Evolutionary conservation across 2,797 vertebrate species (phyloP), one percentile per base, ranked within the genome.

Genomic region (Pitangus sulphuratus): DNA sequence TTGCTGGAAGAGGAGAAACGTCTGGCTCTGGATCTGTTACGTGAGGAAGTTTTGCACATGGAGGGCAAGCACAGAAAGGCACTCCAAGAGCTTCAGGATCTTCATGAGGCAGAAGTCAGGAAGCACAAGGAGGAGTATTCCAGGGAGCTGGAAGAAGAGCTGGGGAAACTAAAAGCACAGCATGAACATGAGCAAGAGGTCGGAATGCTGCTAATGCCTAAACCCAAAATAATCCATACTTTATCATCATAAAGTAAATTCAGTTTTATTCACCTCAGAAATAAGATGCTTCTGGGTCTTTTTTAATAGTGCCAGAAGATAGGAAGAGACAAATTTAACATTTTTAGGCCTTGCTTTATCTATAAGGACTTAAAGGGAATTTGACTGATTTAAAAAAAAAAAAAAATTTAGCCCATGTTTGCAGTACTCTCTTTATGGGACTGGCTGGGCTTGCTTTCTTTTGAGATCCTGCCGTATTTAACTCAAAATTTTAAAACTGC

Each of bases 41-140:
- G 70, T 17, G 86, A 95, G 25, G 95, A 99, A 96, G 98, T 98
- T 37, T 74, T 99, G 47, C 95, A 95, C n/a, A 96, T 99, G 74
- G 99, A 99, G 84, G 95, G 97, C 35, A 98, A 98, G 56, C 98
- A 99, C 70, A 93, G 97, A 45, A 76, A 89, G 40, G 97, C 98
- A 47, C 94, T 99, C 12, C 96, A 98, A 83, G 98, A 98, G 64
- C 97, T 98, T 56, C 93, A 98, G 3, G 87, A 97, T 3, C 84
- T 98, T 47, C 98, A 95, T 54, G 50, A 89, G 24, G 45, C 92
- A 39, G 98, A 99, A 90, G 62, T 95, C 18, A 93, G 93, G 69
- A 91, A 93, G 62, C 82, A 92, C 15, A 92, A 79, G 58, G 90
- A 93, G 18, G 92, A 96, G 17, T 91, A 74, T 17, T 98, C 97